Percentiles rank a stretch among this genome's conserved stretches.
Evolutionary conservation across 2,797 vertebrate species (phyloP).

Genomic region (Pangasius larnaudii): DNA sequence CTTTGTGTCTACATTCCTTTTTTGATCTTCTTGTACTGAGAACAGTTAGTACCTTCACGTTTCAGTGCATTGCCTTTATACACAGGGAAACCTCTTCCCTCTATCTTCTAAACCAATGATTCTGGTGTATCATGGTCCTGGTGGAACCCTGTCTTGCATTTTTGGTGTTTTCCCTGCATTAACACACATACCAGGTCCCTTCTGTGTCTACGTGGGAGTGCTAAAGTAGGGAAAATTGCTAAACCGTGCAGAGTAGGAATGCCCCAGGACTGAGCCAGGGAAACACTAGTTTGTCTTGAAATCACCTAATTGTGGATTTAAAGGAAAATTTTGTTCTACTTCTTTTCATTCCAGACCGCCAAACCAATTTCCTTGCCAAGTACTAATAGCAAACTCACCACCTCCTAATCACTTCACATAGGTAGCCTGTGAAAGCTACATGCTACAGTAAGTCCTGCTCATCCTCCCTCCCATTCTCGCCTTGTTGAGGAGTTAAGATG

Average conservation of each 20-base stretch:
- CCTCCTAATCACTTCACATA: background rate
- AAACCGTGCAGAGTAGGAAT: background rate
- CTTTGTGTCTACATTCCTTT: slow-evolving; percentile 39
- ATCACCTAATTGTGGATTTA: slow-evolving; percentile 3
- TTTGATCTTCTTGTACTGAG: slow-evolving; percentile 28
- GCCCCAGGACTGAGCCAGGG: background rate
- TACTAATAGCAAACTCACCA: background rate
- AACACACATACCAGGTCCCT: background rate
- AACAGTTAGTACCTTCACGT: slow-evolving; percentile 36
- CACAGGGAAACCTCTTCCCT: background rate
- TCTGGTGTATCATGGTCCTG: background rate
- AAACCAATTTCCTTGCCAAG: background rate
- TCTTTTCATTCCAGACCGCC: background rate
- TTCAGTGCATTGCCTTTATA: slow-evolving; percentile 1
- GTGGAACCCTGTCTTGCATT: background rate
- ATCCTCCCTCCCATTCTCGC: background rate
- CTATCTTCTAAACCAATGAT: background rate
- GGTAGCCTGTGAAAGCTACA: background rate
- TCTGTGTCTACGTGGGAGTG: background rate
- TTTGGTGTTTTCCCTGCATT: background rate
- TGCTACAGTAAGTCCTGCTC: background rate
- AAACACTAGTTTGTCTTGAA: background rate
- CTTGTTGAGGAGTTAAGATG: background rate
- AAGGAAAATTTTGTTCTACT: background rate
- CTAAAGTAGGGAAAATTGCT: background rate